These are phyloP conservation scores for Pachypanchax playfairii DNA, from an alignment of 2,113 vertebrate species.

Conservation along the genomic window DNA sequence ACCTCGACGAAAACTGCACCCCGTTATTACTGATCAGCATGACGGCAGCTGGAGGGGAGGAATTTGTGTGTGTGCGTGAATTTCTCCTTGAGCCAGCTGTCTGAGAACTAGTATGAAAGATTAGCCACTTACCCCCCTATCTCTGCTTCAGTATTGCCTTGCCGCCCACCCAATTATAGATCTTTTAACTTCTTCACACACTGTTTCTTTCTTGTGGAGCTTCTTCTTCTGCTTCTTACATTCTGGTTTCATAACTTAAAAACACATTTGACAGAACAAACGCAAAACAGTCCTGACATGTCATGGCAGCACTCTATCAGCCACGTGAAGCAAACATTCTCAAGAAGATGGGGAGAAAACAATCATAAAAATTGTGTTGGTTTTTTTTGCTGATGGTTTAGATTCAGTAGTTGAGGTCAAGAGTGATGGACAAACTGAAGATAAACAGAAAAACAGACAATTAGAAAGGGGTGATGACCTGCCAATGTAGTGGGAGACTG, in stretches of 20 bases:
- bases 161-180: slow-evolving; percentile 49
- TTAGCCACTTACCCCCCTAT: slow-evolving; percentile 40
- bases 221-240: slow-evolving; percentile 11
- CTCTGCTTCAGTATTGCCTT: slow-evolving; percentile 32
- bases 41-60: slow-evolving; percentile 28
- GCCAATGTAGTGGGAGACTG: slow-evolving; percentile 29
- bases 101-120: slow-evolving; percentile 51
- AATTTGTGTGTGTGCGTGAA: not conserved
- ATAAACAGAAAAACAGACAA: slow-evolving; percentile 41
- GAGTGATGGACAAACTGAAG: slow-evolving; percentile 17
- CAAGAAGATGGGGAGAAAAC: not conserved
- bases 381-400: slow-evolving; percentile 11
- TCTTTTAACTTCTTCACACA: slow-evolving; percentile 42
- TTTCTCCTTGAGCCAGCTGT: slow-evolving; percentile 49
- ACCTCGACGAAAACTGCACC: slow-evolving; percentile 26
- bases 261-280: slow-evolving; percentile 9
- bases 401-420: slow-evolving; percentile 8
- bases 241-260: slow-evolving; percentile 20
- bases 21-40: slow-evolving; percentile 33
- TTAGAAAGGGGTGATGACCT: slow-evolving; percentile 40
- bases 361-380: not conserved
- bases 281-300: slow-evolving; percentile 16
- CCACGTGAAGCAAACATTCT: slow-evolving; percentile 8
- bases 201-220: slow-evolving; percentile 3
- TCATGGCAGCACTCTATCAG: not conserved